Conservation (phyloP, 2,888 invertebrate genomes). For the Rotaria socialis region DNA sequence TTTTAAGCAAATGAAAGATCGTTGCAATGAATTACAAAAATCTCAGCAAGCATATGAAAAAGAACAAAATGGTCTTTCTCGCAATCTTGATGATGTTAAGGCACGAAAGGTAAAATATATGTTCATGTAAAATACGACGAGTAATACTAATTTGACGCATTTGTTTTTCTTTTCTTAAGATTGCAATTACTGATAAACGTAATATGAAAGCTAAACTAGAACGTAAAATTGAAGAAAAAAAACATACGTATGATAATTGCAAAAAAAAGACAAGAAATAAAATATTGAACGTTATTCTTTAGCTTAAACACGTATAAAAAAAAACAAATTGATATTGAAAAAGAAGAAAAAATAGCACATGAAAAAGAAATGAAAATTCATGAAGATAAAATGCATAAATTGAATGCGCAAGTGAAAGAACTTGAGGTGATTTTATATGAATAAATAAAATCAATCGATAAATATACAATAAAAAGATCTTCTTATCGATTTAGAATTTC, state of each 20-base stretch:
- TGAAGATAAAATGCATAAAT: slow-evolving; percentile 32
- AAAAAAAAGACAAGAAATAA: too few species aligned
- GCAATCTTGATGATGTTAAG: slow-evolving; percentile 2
- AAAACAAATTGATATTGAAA: not conserved
- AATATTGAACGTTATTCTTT: not conserved
- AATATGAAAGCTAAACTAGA: slow-evolving; percentile 24
- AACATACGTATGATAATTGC: slow-evolving; percentile 2
- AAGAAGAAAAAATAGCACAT: slow-evolving; percentile 22
- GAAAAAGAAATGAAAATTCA: slow-evolving; percentile 38
- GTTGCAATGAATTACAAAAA: not conserved
- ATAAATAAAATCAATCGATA: not conserved
- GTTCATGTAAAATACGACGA: too few species aligned
- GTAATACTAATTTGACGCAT: too few species aligned
- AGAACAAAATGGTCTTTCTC: not conserved
- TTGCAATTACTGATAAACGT: not conserved
- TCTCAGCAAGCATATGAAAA: not conserved
- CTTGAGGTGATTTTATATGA: not conserved
- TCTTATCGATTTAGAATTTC: not conserved
- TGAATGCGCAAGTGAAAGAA: not conserved
- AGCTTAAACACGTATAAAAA: not conserved
- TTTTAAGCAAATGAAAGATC: not conserved
- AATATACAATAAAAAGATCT: not conserved
- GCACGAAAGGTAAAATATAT: not conserved
- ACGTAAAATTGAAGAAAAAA: slow-evolving; percentile 28
- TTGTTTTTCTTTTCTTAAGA: not conserved